Evolutionary conservation across 1,140 invertebrate genomes (phyloP).

Genomic region (Anadara kagoshimensis): DNA sequence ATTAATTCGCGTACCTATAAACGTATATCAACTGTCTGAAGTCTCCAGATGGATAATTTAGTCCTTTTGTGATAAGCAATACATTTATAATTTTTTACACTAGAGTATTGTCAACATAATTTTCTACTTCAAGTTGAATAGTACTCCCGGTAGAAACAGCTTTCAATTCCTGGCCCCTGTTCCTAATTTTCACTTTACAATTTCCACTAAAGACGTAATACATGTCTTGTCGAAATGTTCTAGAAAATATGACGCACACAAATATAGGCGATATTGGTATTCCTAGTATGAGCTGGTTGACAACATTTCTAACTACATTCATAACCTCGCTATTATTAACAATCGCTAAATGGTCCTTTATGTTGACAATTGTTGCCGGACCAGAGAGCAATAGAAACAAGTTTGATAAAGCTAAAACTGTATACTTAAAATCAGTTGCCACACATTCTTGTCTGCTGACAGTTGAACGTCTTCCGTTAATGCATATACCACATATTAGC

Average conservation of each 20-base stretch:
- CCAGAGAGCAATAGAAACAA: slow-evolving; percentile 3
- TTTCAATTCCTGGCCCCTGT: no score
- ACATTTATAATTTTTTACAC: no score
- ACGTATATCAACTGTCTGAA: no score
- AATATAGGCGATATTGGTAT: slow-evolving; percentile 19
- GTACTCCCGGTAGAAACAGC: no score
- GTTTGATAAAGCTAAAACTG: slow-evolving; percentile 19
- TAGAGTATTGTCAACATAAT: no score
- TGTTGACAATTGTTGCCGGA: slow-evolving; percentile 14
- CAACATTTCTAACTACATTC: background rate
- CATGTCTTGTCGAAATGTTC: slow-evolving; percentile 36
- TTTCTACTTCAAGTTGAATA: no score
- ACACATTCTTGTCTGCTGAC: slow-evolving; percentile 6
- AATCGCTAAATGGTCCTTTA: background rate
- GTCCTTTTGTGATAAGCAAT: no score
- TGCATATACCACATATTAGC: slow-evolving; percentile 10
- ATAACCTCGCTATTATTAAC: background rate
- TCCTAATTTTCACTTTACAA: no score
- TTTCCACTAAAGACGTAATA: no score
- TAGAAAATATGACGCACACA: slow-evolving; percentile 28
- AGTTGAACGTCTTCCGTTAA: slow-evolving; percentile 10
- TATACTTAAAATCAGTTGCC: slow-evolving; percentile 17
- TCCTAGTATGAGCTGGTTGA: background rate
- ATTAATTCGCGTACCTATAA: no score
- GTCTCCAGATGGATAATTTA: no score